These are phyloP conservation scores for Centropyge bicolor DNA, from an alignment of 2,797 vertebrate species.

Conservation along the genomic window DNA sequence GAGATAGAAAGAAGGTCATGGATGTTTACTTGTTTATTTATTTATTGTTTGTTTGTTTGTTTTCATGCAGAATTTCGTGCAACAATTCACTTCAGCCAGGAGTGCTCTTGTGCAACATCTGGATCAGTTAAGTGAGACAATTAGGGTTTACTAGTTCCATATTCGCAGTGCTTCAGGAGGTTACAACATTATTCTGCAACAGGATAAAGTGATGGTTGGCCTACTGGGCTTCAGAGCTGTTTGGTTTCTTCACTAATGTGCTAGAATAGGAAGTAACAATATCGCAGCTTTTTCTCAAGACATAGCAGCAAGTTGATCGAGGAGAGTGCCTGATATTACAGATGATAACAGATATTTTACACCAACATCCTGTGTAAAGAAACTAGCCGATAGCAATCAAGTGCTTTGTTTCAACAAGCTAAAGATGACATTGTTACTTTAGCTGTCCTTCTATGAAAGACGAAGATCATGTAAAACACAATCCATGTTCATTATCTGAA, in stretches of 20 bases:
- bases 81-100: slow-evolving; percentile 1
- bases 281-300: slow-evolving; percentile 23
- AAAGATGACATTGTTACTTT: not conserved
- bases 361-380: not conserved
- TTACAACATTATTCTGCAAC: slow-evolving; percentile 55
- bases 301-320: not conserved
- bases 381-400: not conserved
- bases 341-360: not conserved
- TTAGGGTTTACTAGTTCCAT: slow-evolving; percentile 15
- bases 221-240: not conserved
- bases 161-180: slow-evolving; percentile 27
- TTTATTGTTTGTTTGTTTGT: not conserved
- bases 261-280: slow-evolving; percentile 39
- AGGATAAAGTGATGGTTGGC: slow-evolving; percentile 1
- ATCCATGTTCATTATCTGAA: not conserved
- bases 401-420: not conserved
- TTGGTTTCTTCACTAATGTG: slow-evolving; percentile 12
- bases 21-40: not conserved
- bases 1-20: not conserved
- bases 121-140: slow-evolving; percentile 24
- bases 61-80: not conserved
- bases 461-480: not conserved
- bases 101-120: slow-evolving; percentile 21
- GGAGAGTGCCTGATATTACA: slow-evolving; percentile 9
- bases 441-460: too few relatives aligned